Evolutionary conservation across 2,888 invertebrate genomes (phyloP), one percentile per base, ranked within the genome.

Genomic region (Baccha elongata): DNA sequence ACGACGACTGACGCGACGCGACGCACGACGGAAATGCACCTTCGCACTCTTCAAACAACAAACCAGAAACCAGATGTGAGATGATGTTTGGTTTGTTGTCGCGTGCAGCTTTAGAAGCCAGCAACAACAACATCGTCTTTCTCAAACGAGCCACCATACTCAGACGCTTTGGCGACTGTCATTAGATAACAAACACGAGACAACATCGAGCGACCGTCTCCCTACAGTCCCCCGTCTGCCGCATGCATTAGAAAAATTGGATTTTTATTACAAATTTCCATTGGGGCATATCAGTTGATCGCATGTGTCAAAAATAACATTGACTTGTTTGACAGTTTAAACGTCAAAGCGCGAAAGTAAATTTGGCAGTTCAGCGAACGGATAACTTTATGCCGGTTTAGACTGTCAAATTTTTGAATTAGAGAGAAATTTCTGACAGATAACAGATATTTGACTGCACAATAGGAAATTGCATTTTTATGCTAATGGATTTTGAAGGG

Each of bases 91-190:
- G 29, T 8, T 32, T 5, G 64, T 68, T 65, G 42, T 64, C 44
- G 62, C 52, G 42, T 29, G 6, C 17, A 60, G 19, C 60, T 62
- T 15, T 52, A 42, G 37, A 40, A 68, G 60, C 68, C 26, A 29
- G 52, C 55, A n/a, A 10, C 13, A 42, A 52, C 53, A 67, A 29
- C 72, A 29, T 35, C 79, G 17, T 40, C 15, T 68, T 50, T 48
- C 26, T 40, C 40, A 21, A 40, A 44, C n/a, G 29, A 42, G 44
- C 64, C 75, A 75, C 74, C 60, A 67, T n/a, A n/a, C 76, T 81
- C 81, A 81, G 81, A 81, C 81, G 71, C 65, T 67, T 52, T 65
- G 81, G 81, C 81, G 81, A 71, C 81, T 71, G 60, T 53, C 67
- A 65, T 81, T 81, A 76, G 81, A 81, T 81, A 76, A 81, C 76